Evolutionary conservation across 2,113 vertebrate genomes (phyloP).

Genomic region (Ifrita kowaldi): DNA sequence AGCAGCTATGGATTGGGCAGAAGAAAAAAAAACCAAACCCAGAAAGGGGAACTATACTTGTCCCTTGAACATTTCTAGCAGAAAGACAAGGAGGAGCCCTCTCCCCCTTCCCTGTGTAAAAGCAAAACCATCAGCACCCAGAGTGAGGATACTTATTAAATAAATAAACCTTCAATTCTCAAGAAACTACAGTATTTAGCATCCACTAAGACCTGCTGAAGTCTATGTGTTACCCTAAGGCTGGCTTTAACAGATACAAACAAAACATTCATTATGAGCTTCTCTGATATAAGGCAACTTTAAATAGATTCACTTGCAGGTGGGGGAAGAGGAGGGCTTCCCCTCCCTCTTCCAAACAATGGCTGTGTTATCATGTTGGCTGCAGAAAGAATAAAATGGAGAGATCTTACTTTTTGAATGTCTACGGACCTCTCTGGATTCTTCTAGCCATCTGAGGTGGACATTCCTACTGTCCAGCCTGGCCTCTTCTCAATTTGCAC

Average conservation of each 20-base stretch:
- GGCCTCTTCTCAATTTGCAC: constrained; percentile 57
- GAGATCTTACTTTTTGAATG: constrained; percentile 11
- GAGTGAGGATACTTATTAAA: constrained; percentile 25
- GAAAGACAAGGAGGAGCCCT: constrained; percentile 38
- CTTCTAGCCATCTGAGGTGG: constrained; percentile 24
- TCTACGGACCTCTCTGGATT: constrained; percentile 33
- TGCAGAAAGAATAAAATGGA: constrained; percentile 44
- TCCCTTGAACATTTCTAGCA: constrained; percentile 13
- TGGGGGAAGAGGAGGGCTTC: constrained; percentile 9
- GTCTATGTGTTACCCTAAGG: constrained; percentile 68
- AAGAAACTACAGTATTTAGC: constrained; percentile 50
- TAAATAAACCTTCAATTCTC: constrained; percentile 55
- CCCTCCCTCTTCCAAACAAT: constrained; percentile 39
- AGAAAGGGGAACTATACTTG: constrained; percentile 31
- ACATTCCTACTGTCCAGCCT: constrained; percentile 47
- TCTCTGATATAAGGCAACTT: constrained; percentile 79
- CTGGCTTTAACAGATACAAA: constrained; percentile 66
- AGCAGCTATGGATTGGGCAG: constrained; percentile 60
- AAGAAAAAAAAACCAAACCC: not conserved
- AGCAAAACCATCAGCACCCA: constrained; percentile 23
- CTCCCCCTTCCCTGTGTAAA: not conserved
- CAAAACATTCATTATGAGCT: constrained; percentile 74
- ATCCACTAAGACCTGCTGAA: constrained; percentile 53
- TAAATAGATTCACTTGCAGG: constrained; percentile 65
- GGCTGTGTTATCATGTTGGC: constrained; percentile 61